These are phyloP conservation scores for Lymantria monacha DNA, from an alignment of 2,888 invertebrate species.

Conservation along the genomic window DNA sequence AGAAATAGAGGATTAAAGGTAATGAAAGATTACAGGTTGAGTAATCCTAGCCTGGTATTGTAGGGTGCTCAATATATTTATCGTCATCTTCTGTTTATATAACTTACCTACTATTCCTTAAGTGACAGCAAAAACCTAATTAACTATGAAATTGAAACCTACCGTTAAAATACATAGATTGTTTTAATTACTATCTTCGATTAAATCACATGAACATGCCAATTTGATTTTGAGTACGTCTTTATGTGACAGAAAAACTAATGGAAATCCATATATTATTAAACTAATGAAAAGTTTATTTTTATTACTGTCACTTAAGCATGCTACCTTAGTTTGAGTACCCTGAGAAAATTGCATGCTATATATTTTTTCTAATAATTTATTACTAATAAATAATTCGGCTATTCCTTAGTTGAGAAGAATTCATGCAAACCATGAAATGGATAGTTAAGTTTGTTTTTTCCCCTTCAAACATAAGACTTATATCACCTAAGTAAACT, in stretches of 20 bases:
- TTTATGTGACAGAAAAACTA: too few relatives aligned
- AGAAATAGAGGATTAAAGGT: constrained; percentile 11
- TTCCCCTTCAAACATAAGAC: too few relatives aligned
- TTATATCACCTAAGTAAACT: constrained; percentile 17
- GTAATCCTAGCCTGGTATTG: constrained; percentile 32
- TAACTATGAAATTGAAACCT: background rate
- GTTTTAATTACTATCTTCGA: background rate
- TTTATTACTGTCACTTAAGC: constrained; percentile 32
- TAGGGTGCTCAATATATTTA: constrained; percentile 31
- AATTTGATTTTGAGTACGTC: too few relatives aligned
- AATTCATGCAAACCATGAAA: constrained; percentile 39
- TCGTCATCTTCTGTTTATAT: constrained; percentile 15
- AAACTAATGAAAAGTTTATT: constrained; percentile 1
- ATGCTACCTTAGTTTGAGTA: constrained; percentile 44
- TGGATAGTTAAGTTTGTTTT: too few relatives aligned
- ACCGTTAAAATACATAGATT: background rate
- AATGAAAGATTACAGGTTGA: constrained; percentile 32
- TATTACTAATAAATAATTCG: constrained; percentile 24
- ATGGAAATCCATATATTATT: constrained; percentile 2
- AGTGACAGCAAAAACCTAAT: constrained; percentile 16
- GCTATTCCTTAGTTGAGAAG: constrained; percentile 23
- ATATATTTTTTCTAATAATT: constrained; percentile 16
- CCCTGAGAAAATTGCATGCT: constrained; percentile 30
- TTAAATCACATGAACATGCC: too few relatives aligned
- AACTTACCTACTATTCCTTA: constrained; percentile 33